Evolutionary conservation across 2,797 vertebrate species (phyloP), one percentile per base, ranked within the genome.

Genomic region (Chaetophractus vellerosus): DNA sequence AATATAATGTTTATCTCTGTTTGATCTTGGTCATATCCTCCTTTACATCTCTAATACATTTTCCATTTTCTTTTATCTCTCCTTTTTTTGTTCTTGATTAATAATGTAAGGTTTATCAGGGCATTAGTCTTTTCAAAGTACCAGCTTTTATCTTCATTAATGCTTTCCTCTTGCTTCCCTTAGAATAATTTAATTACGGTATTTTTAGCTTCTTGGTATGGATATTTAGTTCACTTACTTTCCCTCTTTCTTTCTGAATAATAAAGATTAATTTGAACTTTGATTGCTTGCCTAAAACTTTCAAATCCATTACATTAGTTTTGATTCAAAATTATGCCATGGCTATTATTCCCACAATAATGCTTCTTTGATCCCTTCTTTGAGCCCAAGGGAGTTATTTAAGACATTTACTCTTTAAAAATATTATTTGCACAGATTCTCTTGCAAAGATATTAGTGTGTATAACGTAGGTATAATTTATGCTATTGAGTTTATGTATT

Each of bases 151-250:
- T 83, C 79, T 96, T 91, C 80, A 83, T 86, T 93, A 93, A 94
- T 91, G 95, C 36, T 92, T 91, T 93, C 48, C 11, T 83, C 18
- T 78, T 93, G 19, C 31, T 94, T 91, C 63, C 31, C 79, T 95
- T 63, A 72, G 41, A 95, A 90, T 90, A 91, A 96, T 75, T 95
- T 89, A 91, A 88, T 87, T 82, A 86, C 0, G 63, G 5, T 80
- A 80, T 72, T 86, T 97, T 94, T 74, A 48, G 69, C 88, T 83
- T 94, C 66, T 89, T 84, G 66, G 91, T 90, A 78, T 72, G 78
- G 88, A 89, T 91, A 96, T 94, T 92, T 94, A 95, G 45, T 74
- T 96, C 64, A 87, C 78, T 94, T 96, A 92, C 31, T 86, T 80
- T 3, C 41, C 9, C 69, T 82, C 66, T 93, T 94, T 92, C 28